Evolutionary conservation across 2,797 vertebrate species (phyloP).

Genomic region (Fistularia commersonii): DNA sequence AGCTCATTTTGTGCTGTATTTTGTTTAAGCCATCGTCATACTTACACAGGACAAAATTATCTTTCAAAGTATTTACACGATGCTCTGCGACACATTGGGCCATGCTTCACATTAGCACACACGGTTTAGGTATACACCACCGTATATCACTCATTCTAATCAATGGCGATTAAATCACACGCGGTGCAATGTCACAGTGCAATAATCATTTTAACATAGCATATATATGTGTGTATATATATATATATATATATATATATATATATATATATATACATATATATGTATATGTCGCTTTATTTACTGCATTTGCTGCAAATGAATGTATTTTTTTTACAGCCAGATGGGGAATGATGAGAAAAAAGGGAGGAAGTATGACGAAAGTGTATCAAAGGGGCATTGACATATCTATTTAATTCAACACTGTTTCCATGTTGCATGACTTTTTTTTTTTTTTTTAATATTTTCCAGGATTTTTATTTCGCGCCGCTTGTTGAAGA

Average conservation of each 20-base stretch:
- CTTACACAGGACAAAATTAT: too few relatives aligned
- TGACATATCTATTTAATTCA: constrained; percentile 24
- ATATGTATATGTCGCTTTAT: constrained; percentile 49
- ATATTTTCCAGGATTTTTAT: neutral
- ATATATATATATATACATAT: too few relatives aligned
- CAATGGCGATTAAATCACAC: constrained; percentile 26
- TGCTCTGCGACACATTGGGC: constrained; percentile 11
- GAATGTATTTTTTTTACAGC: constrained; percentile 55
- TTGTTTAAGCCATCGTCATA: neutral
- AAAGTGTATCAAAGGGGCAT: too few relatives aligned
- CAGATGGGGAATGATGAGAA: constrained; percentile 9
- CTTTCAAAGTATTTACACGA: constrained; percentile 21
- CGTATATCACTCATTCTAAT: constrained; percentile 32
- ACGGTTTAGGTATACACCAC: constrained; percentile 25
- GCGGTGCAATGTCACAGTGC: constrained; percentile 47
- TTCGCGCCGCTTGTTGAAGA: too few relatives aligned
- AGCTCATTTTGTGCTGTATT: constrained; percentile 9
- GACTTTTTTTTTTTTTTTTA: neutral
- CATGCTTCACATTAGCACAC: constrained; percentile 26
- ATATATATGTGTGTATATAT: too few relatives aligned
- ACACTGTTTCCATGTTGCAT: constrained; percentile 27
- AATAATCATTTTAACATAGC: constrained; percentile 55
- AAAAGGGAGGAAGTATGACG: constrained; percentile 11
- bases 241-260: too few relatives aligned
- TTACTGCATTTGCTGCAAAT: constrained; percentile 50